Conservation (phyloP, 2,113 vertebrate species). For the Centrocercus urophasianus region DNA sequence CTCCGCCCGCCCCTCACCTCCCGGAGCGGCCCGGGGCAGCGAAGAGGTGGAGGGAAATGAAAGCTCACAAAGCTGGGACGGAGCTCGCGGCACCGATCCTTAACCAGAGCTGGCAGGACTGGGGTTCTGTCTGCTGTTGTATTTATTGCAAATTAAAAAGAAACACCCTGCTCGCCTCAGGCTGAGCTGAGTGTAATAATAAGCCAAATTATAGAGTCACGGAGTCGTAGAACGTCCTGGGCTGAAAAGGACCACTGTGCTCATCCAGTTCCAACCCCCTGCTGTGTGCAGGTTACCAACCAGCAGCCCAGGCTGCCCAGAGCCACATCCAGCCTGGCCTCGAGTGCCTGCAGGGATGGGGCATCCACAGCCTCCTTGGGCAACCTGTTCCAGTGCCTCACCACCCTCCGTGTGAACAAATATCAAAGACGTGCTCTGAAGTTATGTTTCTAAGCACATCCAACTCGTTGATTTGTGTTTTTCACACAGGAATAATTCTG, state of each 20-base stretch:
- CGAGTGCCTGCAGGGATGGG: too few relatives aligned
- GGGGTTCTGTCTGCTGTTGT: neutral
- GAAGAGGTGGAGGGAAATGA: neutral
- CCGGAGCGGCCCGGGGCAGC: neutral
- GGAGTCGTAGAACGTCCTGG: too few relatives aligned
- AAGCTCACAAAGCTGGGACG: fast-evolving
- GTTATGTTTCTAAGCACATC: neutral
- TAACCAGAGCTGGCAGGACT: neutral
- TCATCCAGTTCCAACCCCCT: too few relatives aligned
- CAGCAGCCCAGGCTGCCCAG: too few relatives aligned
- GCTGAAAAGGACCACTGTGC: too few relatives aligned
- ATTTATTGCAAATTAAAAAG: neutral
- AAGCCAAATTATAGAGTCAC: neutral
- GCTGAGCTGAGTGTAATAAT: neutral
- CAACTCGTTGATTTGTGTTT: neutral
- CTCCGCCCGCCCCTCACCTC: neutral
- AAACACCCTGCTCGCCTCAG: neutral
- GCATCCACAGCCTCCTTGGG: too few relatives aligned
- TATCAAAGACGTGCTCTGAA: neutral
- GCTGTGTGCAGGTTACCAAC: too few relatives aligned
- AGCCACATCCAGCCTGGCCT: too few relatives aligned
- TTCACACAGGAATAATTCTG: neutral
- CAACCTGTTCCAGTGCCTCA: too few relatives aligned
- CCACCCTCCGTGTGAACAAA: too few relatives aligned
- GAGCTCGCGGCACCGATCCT: fast-evolving